Conservation (phyloP, 1,140 invertebrate genomes). For the Idris sp. region DNA sequence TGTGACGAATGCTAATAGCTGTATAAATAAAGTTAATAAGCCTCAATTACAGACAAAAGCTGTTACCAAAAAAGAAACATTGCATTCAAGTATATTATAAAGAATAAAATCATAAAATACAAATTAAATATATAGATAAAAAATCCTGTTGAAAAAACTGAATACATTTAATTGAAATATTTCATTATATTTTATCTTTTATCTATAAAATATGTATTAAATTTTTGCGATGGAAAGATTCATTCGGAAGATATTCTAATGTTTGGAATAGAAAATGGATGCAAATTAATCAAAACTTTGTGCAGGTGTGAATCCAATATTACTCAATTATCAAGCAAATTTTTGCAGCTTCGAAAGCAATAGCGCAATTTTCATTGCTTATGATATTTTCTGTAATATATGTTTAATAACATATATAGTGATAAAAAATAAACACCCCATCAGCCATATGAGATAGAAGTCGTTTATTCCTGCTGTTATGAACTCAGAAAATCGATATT, state of each 20-base stretch:
- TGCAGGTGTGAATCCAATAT: neutral
- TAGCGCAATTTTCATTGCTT: conserved; percentile 2
- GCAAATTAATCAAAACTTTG: conserved; percentile 6
- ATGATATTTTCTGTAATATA: conserved; percentile 28
- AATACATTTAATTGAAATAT: too few relatives aligned
- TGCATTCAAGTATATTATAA: too few relatives aligned
- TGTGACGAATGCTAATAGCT: conserved; percentile 56
- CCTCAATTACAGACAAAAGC: conserved; percentile 11
- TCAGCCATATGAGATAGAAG: conserved; percentile 29
- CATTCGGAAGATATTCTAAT: too few relatives aligned
- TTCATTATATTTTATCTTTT: too few relatives aligned
- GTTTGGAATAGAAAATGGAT: too few relatives aligned
- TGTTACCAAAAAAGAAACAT: conserved; percentile 4
- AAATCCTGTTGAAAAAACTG: too few relatives aligned
- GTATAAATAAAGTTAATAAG: conserved; percentile 54
- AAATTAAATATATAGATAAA: too few relatives aligned
- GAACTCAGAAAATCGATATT: conserved; percentile 42
- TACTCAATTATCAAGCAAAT: conserved; percentile 5
- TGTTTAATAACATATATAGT: conserved; percentile 33
- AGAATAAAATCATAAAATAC: too few relatives aligned
- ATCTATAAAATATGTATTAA: too few relatives aligned
- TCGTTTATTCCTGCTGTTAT: conserved; percentile 34
- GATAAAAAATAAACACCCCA: conserved; percentile 52
- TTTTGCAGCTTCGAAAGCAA: conserved; percentile 1
- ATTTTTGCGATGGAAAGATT: too few relatives aligned